Base-by-base conservation (phyloP, 2,888 invertebrate genomes). In the Eupithecia dodoneata region DNA sequence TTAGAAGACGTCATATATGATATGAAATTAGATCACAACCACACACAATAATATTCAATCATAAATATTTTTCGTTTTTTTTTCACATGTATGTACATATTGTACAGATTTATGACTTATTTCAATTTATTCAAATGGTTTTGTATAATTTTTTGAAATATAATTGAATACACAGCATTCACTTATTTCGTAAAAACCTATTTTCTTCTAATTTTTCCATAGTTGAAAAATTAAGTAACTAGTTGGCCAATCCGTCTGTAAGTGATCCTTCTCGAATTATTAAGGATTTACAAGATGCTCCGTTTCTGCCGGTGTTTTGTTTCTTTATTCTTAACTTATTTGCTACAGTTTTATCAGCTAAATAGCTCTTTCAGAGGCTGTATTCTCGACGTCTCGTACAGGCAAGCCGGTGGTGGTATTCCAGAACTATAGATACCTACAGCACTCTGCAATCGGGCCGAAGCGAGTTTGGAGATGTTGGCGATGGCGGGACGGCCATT, bases 381-480 rank as follows among this genome's bases (percentile, higher is more conserved):
- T 49, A 9, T 80, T 76, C 49, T 65, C 75, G 10, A 65, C 69
- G 18, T 78, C 80, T 10, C 71, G 76, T 7, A 42, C 47, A 5
- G 80, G 80, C 18, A 75, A 65, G n/a, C 78, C 80, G 10, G 69
- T 72, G 41, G 49, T 80, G 4, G 71, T 76, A 3, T 76, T 59
- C 59, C 55, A 59, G 59, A 72, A 74, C 67, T 71, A 74, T n/a
- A 76, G 76, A 42, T 76, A 47, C 47, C 42, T 74, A 41, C 47
- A 74, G 18, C 71, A 76, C 55, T 66, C 71, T 6, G 41, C 30
- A 18, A 10, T 59, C 42, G 71, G 74, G 41, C n/a, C 67, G 45
- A 81, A 74, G 75, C 75, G 74, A 15, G 45, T 52, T 4, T 82
- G 82, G 82, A 66, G 80, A 1, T 81, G 83, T 59, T 77, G 73